Conservation (phyloP, 2,113 vertebrate genomes). For the Lutjanus erythropterus region DNA sequence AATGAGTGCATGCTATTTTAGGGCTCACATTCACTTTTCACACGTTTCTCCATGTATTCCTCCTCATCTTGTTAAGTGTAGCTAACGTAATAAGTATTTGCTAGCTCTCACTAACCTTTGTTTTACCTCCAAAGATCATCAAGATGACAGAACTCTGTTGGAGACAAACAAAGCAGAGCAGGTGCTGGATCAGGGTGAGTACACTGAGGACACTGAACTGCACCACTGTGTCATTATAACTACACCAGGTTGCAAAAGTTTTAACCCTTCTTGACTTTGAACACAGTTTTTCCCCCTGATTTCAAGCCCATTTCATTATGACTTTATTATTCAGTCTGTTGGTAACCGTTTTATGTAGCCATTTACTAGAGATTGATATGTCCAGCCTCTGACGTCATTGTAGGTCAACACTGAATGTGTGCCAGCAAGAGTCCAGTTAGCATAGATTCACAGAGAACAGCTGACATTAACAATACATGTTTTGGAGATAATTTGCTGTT, state of each 20-base stretch:
- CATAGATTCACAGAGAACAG: too few species aligned
- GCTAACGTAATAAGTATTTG: not conserved
- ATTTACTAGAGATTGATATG: not conserved
- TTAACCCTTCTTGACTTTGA: not conserved
- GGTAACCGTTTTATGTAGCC: not conserved
- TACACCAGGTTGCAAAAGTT: not conserved
- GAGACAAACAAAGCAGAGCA: constrained; percentile 84
- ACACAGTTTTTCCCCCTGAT: not conserved
- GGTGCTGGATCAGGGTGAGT: constrained; percentile 89
- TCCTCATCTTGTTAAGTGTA: not conserved
- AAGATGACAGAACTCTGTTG: constrained; percentile 72
- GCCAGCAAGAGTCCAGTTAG: too few species aligned
- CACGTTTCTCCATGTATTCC: not conserved
- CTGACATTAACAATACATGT: not conserved
- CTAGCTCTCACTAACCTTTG: constrained; percentile 2
- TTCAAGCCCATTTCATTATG: not conserved
- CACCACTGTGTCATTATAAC: not conserved
- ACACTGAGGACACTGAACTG: not conserved
- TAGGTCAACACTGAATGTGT: not conserved
- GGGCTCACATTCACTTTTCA: not conserved
- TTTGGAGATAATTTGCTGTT: not conserved
- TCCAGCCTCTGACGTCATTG: not conserved
- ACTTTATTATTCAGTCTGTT: not conserved
- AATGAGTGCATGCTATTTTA: not conserved
- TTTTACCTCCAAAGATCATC: constrained; percentile 76